A percentile compares a stretch with the other conserved stretches of the same genome.
Evolutionary conservation across 30 jellyfish, hydroid and myxozoan species (phyloP).

Genomic region (Sanderia malayensis): DNA sequence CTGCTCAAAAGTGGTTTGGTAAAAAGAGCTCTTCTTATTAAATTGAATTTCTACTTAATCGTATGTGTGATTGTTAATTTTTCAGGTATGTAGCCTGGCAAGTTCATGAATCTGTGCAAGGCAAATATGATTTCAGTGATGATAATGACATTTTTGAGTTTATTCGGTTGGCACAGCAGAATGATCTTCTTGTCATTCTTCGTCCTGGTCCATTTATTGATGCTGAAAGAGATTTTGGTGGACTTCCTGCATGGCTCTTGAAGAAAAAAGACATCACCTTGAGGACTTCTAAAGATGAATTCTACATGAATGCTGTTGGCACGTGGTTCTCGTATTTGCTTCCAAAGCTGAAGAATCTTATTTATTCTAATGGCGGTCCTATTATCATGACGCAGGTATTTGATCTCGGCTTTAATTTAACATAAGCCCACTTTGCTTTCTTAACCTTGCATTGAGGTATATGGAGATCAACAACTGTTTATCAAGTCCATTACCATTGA

Average conservation of each 20-base stretch:
- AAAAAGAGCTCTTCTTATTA: too few relatives aligned
- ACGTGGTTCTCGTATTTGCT: constrained; percentile 63
- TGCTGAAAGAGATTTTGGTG: constrained; percentile 96
- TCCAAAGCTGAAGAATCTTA: constrained; percentile 38
- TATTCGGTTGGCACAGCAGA: constrained; percentile 70
- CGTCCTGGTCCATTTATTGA: constrained; percentile 95
- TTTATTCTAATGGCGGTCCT: constrained; percentile 83
- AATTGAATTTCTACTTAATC: too few relatives aligned
- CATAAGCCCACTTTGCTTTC: too few relatives aligned
- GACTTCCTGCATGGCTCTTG: constrained; percentile 81
- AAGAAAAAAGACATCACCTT: constrained; percentile 41
- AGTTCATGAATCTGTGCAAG: constrained; percentile 70
- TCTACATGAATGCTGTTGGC: constrained; percentile 46
- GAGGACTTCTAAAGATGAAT: constrained; percentile 57
- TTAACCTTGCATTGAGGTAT: too few relatives aligned
- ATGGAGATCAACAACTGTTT: too few relatives aligned
- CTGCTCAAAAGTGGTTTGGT: too few relatives aligned
- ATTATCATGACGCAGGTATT: constrained; percentile 77
- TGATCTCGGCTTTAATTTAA: too few relatives aligned
- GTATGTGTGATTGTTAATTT: too few relatives aligned
- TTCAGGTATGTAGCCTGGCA: constrained; percentile 87
- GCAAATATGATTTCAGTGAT: constrained; percentile 65
- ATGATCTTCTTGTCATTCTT: constrained; percentile 65
- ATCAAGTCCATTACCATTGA: too few relatives aligned
- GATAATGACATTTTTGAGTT: constrained; percentile 62